Conservation (phyloP, 2,113 vertebrate species). For the Zosterops lateralis region DNA sequence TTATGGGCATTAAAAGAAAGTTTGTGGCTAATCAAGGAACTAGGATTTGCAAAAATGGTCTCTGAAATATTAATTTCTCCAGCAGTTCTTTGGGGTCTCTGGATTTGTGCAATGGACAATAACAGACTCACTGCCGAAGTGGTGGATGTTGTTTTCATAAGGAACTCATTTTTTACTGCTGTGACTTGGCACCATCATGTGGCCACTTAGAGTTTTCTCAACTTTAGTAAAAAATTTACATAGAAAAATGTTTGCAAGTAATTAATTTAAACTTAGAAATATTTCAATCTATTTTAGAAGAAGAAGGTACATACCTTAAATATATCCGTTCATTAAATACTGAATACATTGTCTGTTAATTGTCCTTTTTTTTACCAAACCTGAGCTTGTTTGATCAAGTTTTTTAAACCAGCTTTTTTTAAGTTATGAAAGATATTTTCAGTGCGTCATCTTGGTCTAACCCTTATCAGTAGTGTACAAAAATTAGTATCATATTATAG, state of each 20-base stretch:
- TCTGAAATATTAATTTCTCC: background rate
- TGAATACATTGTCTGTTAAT: background rate
- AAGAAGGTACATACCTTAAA: background rate
- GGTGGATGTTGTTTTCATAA: background rate
- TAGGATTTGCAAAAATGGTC: background rate
- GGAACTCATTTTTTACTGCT: background rate
- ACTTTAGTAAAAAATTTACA: background rate
- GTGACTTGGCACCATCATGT: conserved; percentile 61
- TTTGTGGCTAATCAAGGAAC: background rate
- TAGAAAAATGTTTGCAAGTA: accelerated
- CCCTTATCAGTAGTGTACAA: background rate
- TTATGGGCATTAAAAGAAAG: background rate
- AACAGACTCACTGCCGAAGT: background rate
- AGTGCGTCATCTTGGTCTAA: background rate
- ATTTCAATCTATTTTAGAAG: background rate
- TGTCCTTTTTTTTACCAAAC: background rate
- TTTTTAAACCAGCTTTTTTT: background rate
- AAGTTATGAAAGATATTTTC: background rate
- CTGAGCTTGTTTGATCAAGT: background rate
- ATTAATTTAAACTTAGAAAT: background rate
- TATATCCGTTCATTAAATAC: background rate
- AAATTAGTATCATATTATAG: background rate
- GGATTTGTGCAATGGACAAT: background rate
- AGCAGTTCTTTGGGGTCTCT: background rate
- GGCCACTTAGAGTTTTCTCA: conserved; percentile 27